Conservation (phyloP, 1,140 invertebrate species). For the Glossosoma conforme region DNA sequence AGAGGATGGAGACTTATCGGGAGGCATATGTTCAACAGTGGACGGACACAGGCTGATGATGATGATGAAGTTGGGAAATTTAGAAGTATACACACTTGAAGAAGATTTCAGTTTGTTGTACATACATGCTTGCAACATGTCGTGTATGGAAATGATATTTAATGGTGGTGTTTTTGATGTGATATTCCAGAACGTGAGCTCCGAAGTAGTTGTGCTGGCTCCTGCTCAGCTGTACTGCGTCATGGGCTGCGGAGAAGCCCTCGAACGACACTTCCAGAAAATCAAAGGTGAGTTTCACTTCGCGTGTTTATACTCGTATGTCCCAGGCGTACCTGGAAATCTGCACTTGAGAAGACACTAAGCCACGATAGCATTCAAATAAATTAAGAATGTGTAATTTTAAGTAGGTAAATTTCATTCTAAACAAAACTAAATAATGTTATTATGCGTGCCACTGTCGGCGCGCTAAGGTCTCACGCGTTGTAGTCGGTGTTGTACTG, state of each 20-base stretch:
- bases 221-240: constrained; percentile 70
- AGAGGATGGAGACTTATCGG: not conserved
- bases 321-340: not conserved
- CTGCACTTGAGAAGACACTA: not conserved
- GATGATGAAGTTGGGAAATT: not conserved
- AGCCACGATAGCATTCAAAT: not conserved
- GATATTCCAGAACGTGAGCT: constrained; percentile 60
- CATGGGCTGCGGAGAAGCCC: constrained; percentile 73
- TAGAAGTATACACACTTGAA: not conserved
- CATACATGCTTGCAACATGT: not conserved
- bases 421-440: not conserved
- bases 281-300: constrained; percentile 55
- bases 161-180: constrained; percentile 5
- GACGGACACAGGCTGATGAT: not conserved
- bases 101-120: not conserved
- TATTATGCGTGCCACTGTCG: not conserved
- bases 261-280: constrained; percentile 67
- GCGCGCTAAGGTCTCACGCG: no score
- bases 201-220: constrained; percentile 58
- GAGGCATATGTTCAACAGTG: not conserved
- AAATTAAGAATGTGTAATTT: not conserved
- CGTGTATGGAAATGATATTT: not conserved
- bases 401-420: not conserved
- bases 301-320: not conserved
- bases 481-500: no score